These are phyloP conservation scores for Lycophotia porphyrea DNA, from an alignment of 2,888 invertebrate genomes.

Conservation along the genomic window DNA sequence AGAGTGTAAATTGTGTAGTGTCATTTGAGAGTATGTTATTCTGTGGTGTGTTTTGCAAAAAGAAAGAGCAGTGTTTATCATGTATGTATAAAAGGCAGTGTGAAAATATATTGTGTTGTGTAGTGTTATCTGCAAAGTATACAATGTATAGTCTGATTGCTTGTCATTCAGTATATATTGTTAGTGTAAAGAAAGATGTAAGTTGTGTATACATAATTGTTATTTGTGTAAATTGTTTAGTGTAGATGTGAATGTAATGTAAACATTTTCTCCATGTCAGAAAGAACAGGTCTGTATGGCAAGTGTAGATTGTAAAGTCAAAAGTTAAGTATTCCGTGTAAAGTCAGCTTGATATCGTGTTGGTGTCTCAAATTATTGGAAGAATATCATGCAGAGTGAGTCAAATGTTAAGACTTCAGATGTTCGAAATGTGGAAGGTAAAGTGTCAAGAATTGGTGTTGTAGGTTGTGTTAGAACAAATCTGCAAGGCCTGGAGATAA, in stretches of 20 bases:
- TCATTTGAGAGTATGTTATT: not conserved
- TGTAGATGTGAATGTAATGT: conserved; percentile 4
- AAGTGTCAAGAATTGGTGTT: not conserved
- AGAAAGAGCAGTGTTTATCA: conserved; percentile 3
- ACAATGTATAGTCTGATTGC: not conserved
- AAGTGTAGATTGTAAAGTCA: conserved; percentile 11
- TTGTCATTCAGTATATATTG: not conserved
- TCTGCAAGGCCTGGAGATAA: not conserved
- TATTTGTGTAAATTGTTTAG: conserved; percentile 9
- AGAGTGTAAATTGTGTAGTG: not conserved
- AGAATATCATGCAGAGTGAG: conserved; percentile 33
- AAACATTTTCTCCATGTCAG: not conserved
- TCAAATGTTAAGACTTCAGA: conserved; percentile 14
- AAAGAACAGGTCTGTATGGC: conserved; percentile 17
- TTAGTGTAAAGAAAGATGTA: conserved; percentile 3
- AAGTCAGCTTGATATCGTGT: not conserved
- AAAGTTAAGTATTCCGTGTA: conserved; percentile 9
- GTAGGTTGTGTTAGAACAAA: not conserved
- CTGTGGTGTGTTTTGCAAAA: conserved; percentile 3
- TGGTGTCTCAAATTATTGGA: conserved; percentile 1
- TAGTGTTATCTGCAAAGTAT: conserved; percentile 16
- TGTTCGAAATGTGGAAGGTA: not conserved
- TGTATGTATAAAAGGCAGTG: conserved; percentile 3
- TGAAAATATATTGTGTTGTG: conserved; percentile 2
- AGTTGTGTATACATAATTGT: not conserved